These are phyloP conservation scores for Condylura cristata DNA, from an alignment of 2,113 vertebrate species.

Conservation along the genomic window DNA sequence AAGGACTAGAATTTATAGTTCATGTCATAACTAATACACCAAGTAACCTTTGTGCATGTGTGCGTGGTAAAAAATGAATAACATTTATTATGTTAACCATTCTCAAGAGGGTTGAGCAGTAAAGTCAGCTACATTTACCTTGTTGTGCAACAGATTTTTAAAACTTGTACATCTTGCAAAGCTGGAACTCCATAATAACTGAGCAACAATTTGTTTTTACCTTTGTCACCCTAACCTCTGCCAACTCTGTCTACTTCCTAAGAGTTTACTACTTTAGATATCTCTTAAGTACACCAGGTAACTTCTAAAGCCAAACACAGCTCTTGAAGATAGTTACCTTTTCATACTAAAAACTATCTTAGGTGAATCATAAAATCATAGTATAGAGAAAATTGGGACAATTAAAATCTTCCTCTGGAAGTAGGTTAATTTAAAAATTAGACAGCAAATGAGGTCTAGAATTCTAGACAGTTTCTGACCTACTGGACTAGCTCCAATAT, in stretches of 20 bases:
- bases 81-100: not conserved
- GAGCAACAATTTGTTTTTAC: not conserved
- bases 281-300: not conserved
- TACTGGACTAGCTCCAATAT: conserved; percentile 50
- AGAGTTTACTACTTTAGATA: conserved; percentile 5
- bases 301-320: conserved; percentile 42
- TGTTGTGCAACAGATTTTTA: not conserved
- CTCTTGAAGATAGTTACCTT: conserved; percentile 5
- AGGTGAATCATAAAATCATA: conserved; percentile 55
- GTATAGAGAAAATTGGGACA: conserved; percentile 58
- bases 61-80: not conserved
- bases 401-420: conserved; percentile 45
- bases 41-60: not conserved
- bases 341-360: not conserved
- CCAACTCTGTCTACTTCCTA: not conserved
- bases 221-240: not conserved
- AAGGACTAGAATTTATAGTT: conserved; percentile 29
- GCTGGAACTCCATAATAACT: not conserved
- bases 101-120: not conserved
- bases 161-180: not conserved
- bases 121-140: not conserved
- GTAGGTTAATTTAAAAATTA: conserved; percentile 67
- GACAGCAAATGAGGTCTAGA: conserved; percentile 56
- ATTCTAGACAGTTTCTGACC: conserved; percentile 46
- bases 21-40: not conserved